A percentile compares a stretch with the other conserved stretches of the same genome.
phyloP scores from a whole-genome alignment of 2,797 vertebrate genomes.

The Danio kyathit region DNA sequence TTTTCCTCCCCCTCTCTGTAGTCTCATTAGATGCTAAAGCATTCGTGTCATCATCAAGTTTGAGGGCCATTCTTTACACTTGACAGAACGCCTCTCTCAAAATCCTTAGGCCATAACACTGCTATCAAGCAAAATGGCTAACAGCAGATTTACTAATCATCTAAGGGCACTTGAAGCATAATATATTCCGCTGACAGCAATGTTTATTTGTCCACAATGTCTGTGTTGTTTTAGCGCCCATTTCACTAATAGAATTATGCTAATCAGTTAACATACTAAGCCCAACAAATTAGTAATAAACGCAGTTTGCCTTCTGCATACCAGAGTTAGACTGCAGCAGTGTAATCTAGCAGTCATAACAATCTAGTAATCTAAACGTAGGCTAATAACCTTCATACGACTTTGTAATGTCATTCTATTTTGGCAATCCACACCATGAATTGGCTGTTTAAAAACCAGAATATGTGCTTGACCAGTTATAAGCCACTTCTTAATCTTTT shows the following conservation, averaged over 20 bases:
- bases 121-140: slow-evolving; percentile 18
- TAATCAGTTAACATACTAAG: neutral
- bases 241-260: neutral
- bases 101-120: slow-evolving; percentile 6
- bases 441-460: neutral
- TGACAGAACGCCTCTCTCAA: slow-evolving; percentile 23
- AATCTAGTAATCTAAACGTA: no score
- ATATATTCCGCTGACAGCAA: neutral
- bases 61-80: slow-evolving; percentile 44
- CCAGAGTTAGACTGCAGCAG: no score
- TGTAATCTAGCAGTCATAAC: no score
- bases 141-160: slow-evolving; percentile 22
- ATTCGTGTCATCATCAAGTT: slow-evolving; percentile 41
- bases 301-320: neutral
- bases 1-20: slow-evolving; percentile 18
- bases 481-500: neutral
- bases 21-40: slow-evolving; percentile 48
- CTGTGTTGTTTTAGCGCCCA: neutral
- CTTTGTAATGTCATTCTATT: neutral
- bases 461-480: neutral
- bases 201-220: neutral
- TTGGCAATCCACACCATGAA: neutral
- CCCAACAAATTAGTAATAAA: neutral
- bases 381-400: neutral
- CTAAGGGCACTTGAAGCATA: neutral